phyloP scores from a whole-genome alignment of 2,113 vertebrate species.

The Kobus ellipsiprymnus region DNA sequence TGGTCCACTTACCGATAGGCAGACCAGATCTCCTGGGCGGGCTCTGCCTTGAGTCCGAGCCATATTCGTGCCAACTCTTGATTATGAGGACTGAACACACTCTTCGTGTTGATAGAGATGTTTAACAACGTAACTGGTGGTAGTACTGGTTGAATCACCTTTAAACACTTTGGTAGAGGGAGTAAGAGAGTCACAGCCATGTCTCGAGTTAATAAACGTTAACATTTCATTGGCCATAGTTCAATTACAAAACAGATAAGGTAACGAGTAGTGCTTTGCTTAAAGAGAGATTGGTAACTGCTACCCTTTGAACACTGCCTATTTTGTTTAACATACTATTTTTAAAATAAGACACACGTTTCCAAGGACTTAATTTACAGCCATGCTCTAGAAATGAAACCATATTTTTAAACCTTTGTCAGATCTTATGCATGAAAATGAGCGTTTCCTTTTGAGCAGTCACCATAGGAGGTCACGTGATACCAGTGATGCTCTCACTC shows the following conservation, averaged over 20 bases:
- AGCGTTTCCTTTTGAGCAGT: not conserved
- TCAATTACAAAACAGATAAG: not conserved
- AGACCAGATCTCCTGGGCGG: not conserved
- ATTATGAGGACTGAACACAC: not conserved
- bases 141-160: not conserved
- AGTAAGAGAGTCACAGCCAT: not conserved
- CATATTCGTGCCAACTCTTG: not conserved
- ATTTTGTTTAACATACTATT: not conserved
- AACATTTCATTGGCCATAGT: not conserved
- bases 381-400: not conserved
- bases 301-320: not conserved
- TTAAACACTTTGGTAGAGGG: not conserved
- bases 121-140: not conserved
- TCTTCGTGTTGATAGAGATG: not conserved
- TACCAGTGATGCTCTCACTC: not conserved
- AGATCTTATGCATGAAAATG: not conserved
- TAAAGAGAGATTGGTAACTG: not conserved
- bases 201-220: not conserved
- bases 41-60: not conserved
- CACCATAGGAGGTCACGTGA: not conserved
- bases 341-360: conserved; percentile 1
- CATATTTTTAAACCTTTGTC: not conserved
- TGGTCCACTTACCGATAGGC: not conserved
- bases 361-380: not conserved
- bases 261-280: not conserved